These are phyloP conservation scores for Troilus luridus DNA, from an alignment of 2,888 invertebrate species.

Conservation along the genomic window DNA sequence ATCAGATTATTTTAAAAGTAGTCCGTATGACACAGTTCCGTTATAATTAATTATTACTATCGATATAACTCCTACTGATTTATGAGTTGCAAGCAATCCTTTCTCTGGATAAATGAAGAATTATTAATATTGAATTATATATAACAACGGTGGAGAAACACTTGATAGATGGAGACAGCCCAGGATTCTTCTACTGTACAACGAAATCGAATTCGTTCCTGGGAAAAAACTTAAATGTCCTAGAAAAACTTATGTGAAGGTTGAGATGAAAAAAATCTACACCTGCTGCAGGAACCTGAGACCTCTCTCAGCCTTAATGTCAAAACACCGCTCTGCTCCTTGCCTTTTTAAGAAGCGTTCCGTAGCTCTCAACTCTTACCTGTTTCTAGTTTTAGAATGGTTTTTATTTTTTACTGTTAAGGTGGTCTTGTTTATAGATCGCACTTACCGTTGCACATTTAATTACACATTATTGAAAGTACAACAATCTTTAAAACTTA, in stretches of 20 bases:
- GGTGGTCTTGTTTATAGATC: neutral
- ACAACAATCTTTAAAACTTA: too few relatives aligned
- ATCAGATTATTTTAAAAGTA: too few relatives aligned
- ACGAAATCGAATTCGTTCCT: neutral
- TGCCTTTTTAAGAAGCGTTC: neutral
- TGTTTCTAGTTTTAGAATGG: neutral
- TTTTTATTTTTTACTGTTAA: neutral
- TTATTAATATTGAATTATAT: too few relatives aligned
- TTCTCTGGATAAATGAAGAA: too few relatives aligned
- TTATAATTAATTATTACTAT: too few relatives aligned
- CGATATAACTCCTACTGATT: too few relatives aligned
- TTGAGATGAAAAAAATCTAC: neutral
- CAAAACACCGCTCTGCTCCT: neutral
- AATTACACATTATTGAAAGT: too few relatives aligned
- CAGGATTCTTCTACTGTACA: neutral
- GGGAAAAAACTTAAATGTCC: neutral
- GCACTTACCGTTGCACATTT: too few relatives aligned
- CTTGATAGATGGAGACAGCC: too few relatives aligned
- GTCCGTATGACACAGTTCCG: too few relatives aligned
- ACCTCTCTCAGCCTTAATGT: conserved; percentile 28
- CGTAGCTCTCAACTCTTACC: neutral
- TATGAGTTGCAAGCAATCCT: too few relatives aligned
- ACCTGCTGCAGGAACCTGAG: conserved; percentile 39
- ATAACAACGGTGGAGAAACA: too few relatives aligned
- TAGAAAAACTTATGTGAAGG: neutral